Base-by-base conservation (phyloP, 2,113 vertebrate genomes). In the Oncorhynchus tshawytscha region DNA sequence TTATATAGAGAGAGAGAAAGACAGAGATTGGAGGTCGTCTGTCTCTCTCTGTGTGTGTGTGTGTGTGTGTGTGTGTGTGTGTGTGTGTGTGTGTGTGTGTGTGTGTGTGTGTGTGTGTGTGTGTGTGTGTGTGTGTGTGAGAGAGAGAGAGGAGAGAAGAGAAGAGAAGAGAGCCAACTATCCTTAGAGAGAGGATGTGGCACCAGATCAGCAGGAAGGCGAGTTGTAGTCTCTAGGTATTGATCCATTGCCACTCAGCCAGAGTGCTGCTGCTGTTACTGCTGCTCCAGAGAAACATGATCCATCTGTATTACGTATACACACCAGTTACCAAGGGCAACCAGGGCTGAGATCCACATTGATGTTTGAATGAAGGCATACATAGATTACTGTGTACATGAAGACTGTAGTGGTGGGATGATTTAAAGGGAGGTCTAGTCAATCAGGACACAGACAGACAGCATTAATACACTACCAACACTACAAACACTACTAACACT, bases 271-370 rank as follows among this genome's bases (percentile, higher is more conserved):
- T 45, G 39, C 39, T 45, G 39, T 45, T 45, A n/a, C 62, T 51
- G 84, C 81, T 82, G 73, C 77, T 39, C 77, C 0, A 22, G 57
- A 75, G 88, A 75, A 87, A 89, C 39, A 74, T 7, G 79, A 88
- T 73, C 39, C 74, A 62, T 12, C 48, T 4, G 73, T 54, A 67
- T 70, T 84, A 34, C 1, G 31, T 34, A 77, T 82, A 73, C 73
- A 5, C 20, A 11, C 18, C 71, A n/a, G 49, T 67, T 49, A 27
- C 68, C 68, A 70, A 70, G 72, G 54, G 11, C 59, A 64, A n/a
- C 62, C 60, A 15, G n/a, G 59, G 27, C 54, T 62, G 59, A 22
- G 59, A 62, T 22, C 6, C 6, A 62, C 59, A 60, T n/a, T 22
- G 49, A 62, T n/a, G n/a, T 62, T 22, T 62, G 8, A 62, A 20